Evolutionary conservation across 2,888 invertebrate genomes (phyloP).

Genomic region (Plebejus anna): DNA sequence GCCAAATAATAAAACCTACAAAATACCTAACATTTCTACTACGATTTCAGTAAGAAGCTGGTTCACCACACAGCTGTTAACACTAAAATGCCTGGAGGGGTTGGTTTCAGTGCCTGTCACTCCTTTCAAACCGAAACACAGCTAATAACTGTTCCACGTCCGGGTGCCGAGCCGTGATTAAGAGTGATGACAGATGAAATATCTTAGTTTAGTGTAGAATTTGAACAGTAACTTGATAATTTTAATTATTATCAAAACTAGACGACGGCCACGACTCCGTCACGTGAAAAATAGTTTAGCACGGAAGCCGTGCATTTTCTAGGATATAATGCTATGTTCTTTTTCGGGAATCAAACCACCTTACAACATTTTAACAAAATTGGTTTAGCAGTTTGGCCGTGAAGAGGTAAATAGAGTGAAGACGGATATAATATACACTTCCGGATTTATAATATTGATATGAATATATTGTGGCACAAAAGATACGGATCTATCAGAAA

Average conservation of each 20-base stretch:
- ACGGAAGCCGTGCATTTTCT: too few species aligned
- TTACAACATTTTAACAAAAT: too few species aligned
- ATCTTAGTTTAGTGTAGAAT: background rate
- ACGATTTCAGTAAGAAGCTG: background rate
- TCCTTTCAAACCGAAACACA: slow-evolving; percentile 15
- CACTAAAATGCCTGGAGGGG: slow-evolving; percentile 9
- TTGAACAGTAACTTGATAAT: background rate
- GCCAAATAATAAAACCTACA: background rate
- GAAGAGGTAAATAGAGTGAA: too few species aligned
- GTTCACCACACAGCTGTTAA: slow-evolving; percentile 1
- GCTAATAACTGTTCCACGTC: slow-evolving; percentile 14
- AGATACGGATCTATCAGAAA: too few species aligned
- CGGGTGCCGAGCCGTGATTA: slow-evolving; percentile 8
- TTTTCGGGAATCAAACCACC: too few species aligned
- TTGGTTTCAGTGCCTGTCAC: background rate
- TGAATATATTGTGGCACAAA: too few species aligned
- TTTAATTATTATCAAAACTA: background rate
- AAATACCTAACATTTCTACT: background rate
- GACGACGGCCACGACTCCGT: too few species aligned
- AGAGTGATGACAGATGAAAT: background rate
- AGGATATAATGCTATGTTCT: too few species aligned
- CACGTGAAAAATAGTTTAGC: too few species aligned
- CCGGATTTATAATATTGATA: too few species aligned
- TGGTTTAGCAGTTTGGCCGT: too few species aligned
- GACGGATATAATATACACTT: too few species aligned